These are phyloP conservation scores for Manis javanica DNA, from an alignment of 2,797 vertebrate genomes.

Conservation along the genomic window DNA sequence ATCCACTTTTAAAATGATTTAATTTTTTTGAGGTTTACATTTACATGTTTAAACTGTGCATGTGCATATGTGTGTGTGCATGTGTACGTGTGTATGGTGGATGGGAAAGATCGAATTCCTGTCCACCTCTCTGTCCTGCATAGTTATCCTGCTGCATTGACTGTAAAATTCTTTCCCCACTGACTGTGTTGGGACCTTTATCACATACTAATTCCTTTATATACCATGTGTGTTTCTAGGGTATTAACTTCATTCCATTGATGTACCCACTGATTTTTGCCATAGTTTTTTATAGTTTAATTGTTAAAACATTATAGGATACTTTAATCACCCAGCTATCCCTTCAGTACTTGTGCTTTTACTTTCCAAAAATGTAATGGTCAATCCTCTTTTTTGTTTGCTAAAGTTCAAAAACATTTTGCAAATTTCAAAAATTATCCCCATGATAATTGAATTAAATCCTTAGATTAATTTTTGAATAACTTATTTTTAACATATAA, in stretches of 20 bases:
- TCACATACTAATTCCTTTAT: background rate
- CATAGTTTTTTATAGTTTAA: background rate
- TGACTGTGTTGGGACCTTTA: background rate
- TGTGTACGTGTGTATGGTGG: background rate
- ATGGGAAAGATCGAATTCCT: background rate
- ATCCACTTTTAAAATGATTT: background rate
- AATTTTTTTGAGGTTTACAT: background rate
- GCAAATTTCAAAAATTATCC: background rate
- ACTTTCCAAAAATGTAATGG: background rate
- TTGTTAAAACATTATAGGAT: background rate
- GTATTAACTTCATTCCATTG: background rate
- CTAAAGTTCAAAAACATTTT: slow-evolving; percentile 15
- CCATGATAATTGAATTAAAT: background rate
- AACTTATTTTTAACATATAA: background rate
- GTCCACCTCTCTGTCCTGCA: background rate
- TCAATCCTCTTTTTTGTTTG: background rate
- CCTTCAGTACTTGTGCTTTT: background rate
- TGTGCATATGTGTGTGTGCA: too few species aligned
- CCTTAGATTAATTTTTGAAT: background rate
- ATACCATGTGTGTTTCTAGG: background rate
- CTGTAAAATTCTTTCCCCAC: background rate
- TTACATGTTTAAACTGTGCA: background rate
- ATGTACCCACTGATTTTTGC: background rate
- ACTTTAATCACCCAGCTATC: background rate
- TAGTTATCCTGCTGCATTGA: background rate